These are phyloP conservation scores for Clarias batrachus DNA, from an alignment of 2,113 vertebrate genomes.

Conservation along the genomic window DNA sequence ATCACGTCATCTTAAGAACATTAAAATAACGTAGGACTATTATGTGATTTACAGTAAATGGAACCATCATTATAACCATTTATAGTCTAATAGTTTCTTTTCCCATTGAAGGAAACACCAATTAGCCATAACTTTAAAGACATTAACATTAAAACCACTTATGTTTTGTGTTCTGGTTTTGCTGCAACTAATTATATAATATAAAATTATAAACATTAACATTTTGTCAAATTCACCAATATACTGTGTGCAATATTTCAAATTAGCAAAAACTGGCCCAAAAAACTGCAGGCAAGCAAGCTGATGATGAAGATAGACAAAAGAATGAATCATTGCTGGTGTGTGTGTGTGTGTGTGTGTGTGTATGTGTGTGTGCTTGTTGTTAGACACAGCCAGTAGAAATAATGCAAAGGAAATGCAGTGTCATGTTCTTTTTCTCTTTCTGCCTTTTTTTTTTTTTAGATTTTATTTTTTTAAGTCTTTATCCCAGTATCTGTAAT, in stretches of 20 bases:
- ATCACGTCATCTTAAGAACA: background rate
- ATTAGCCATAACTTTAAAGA: too few species aligned
- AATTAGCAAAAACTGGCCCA: background rate
- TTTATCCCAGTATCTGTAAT: background rate
- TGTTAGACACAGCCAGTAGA: background rate
- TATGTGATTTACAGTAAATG: too few species aligned
- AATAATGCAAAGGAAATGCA: background rate
- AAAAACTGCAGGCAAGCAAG: slow-evolving; percentile 1
- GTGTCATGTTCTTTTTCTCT: background rate
- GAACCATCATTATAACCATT: background rate
- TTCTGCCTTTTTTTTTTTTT: too few species aligned
- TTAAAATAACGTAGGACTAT: background rate
- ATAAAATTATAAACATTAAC: background rate
- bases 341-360: background rate
- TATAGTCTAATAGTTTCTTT: background rate
- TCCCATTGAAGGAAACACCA: background rate
- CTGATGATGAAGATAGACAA: too few species aligned
- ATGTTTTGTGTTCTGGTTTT: too few species aligned
- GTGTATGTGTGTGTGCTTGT: background rate
- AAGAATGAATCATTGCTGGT: background rate
- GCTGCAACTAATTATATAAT: background rate
- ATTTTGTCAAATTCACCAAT: background rate
- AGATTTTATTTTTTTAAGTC: background rate
- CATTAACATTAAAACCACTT: too few species aligned
- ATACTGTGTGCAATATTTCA: background rate